phyloP scores from a whole-genome alignment of 2,888 invertebrate species.

The Cynaeus angustus region DNA sequence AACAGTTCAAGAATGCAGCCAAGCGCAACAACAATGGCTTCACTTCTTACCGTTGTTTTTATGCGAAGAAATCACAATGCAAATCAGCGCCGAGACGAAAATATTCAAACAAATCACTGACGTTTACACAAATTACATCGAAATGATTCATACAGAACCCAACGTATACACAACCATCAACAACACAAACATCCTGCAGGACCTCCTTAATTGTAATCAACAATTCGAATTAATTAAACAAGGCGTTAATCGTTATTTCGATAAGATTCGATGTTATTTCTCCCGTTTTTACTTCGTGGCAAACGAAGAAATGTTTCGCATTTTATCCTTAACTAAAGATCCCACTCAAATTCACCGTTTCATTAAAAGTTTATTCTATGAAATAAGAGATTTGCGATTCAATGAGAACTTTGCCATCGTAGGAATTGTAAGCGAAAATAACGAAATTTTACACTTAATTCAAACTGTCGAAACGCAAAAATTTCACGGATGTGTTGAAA shows the following conservation, averaged over 20 bases:
- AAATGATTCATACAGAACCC: conserved; percentile 73
- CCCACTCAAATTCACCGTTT: conserved; percentile 78
- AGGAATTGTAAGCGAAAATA: conserved; percentile 76
- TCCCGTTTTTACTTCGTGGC: conserved; percentile 91
- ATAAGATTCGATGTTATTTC: conserved; percentile 85
- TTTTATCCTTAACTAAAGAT: conserved; percentile 88
- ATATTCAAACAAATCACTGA: conserved; percentile 55
- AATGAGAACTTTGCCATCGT: conserved; percentile 68
- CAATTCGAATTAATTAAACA: conserved; percentile 84
- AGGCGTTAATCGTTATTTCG: conserved; percentile 85
- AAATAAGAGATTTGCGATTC: conserved; percentile 44
- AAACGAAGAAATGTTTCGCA: conserved; percentile 90
- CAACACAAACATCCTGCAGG: conserved; percentile 77
- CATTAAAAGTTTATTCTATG: conserved; percentile 38
- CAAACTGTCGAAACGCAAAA: conserved; percentile 78
- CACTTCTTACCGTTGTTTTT: conserved; percentile 88
- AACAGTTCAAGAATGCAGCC: conserved; percentile 85
- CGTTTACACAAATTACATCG: conserved; percentile 58
- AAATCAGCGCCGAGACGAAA: conserved; percentile 71
- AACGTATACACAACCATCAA: conserved; percentile 77
- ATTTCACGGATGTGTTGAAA: conserved; percentile 78
- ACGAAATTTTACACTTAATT: conserved; percentile 79
- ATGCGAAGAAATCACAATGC: conserved; percentile 80
- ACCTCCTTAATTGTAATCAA: conserved; percentile 78
- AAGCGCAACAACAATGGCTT: conserved; percentile 87